Base-by-base conservation (phyloP, 2,113 vertebrate species). In the Hirundichthys speculiger region DNA sequence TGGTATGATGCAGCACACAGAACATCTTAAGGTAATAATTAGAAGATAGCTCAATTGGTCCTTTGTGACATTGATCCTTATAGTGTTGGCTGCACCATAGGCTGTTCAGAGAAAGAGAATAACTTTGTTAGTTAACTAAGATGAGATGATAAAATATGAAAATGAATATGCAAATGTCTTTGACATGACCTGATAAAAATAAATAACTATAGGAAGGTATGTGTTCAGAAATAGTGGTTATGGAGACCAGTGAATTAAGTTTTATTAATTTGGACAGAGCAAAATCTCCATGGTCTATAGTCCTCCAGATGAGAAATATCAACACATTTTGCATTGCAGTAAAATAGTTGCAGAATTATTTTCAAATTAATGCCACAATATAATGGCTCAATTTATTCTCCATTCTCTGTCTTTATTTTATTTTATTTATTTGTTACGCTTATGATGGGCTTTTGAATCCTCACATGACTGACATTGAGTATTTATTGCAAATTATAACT, bases 1-100 rank as follows among this genome's bases (percentile, higher is more conserved):
- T 84, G 86, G 87, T 88, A 91, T 92, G 89, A 90, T 89, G 84
- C 83, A 72, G 82, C 88, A 80, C 85, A 88, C 73, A 79, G 85
- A 90, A 90, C 86, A 89, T 89, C 87, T 92, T 90, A 79, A 90
- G 84, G 86, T 92, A 91, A 91, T 93, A 91, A 91, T 88, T 88
- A 90, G 81, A 82, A 81, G 83, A 90, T 75, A 59, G 86, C 90
- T 92, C 87, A 88, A 90, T 89, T 77, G 83, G 82, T 86, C 62
- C 80, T 75, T 73, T 78, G 75, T 73, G 70, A 61, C 66, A 71
- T 24, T 74, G 58, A 82, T 79, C 47, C 30, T 19, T 30, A 47
- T 53, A 66, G 40, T 64, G 12, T 21, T 12, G 52, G 30, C 49
- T 54, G 46, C 34, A 39, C 18, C 24, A 30, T 55, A 7, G 27